Conservation (phyloP, 2,797 vertebrate genomes). For the Hirundo rustica region DNA sequence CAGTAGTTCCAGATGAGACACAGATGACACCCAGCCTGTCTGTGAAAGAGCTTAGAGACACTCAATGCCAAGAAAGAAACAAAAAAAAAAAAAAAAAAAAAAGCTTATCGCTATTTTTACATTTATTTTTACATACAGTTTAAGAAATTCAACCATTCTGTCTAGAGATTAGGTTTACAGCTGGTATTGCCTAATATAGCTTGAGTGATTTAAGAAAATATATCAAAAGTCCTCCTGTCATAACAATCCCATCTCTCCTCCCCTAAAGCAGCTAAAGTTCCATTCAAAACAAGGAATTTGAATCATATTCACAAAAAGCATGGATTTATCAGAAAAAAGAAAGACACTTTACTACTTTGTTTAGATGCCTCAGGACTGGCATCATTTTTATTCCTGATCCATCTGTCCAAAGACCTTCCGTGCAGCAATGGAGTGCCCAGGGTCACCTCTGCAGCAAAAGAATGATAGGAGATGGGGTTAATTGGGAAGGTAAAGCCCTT, state of each 20-base stretch:
- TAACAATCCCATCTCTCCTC: background rate
- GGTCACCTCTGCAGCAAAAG: background rate
- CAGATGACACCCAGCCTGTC: background rate
- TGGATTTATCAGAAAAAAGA: background rate
- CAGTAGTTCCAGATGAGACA: slow-evolving; percentile 6
- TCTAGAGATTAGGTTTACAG: background rate
- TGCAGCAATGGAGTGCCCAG: background rate
- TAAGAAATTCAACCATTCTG: background rate
- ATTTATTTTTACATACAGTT: background rate
- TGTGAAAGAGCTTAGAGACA: background rate
- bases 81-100: slow-evolving; percentile 16
- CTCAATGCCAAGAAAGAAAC: background rate
- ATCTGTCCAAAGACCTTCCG: background rate
- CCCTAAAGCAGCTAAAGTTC: background rate
- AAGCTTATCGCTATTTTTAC: background rate
- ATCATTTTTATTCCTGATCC: background rate
- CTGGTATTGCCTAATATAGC: background rate
- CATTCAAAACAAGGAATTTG: background rate
- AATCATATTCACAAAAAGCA: background rate
- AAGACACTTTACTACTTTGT: background rate
- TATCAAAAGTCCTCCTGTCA: background rate
- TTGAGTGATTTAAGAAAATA: background rate
- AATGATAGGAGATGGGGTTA: background rate
- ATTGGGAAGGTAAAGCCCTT: background rate
- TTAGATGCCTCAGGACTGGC: background rate